Percentiles rank a stretch among this genome's conserved stretches.
Evolutionary conservation across 2,797 vertebrate species (phyloP).

Genomic region (Xyrichtys novacula): DNA sequence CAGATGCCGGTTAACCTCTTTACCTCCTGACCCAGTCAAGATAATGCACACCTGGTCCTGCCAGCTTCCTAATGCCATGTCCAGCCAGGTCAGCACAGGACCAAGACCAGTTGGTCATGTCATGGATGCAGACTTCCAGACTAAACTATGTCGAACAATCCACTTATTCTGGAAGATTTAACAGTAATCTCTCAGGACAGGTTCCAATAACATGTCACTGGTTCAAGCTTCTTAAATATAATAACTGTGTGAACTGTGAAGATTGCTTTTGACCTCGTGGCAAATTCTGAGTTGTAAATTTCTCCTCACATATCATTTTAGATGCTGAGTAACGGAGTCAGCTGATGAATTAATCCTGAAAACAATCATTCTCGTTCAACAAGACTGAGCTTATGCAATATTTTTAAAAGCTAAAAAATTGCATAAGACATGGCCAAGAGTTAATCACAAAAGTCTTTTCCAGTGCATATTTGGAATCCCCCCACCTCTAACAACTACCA

Average conservation of each 20-base stretch:
- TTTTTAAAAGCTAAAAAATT: neutral
- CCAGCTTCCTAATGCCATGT: conserved; percentile 26
- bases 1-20: conserved; percentile 36
- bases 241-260: neutral
- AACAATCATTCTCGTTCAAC: neutral
- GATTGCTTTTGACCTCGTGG: neutral
- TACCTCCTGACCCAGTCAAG: conserved; percentile 37
- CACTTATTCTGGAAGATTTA: neutral
- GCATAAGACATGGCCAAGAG: neutral
- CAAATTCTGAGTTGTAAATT: neutral
- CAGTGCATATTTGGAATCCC: neutral
- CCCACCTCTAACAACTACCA: neutral
- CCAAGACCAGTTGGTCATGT: conserved; percentile 1
- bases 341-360: neutral
- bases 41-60: conserved; percentile 23
- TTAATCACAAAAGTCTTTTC: conserved; percentile 7
- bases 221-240: neutral
- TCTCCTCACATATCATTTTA: neutral
- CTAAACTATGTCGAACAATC: neutral
- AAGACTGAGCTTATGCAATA: neutral
- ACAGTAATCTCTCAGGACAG: neutral
- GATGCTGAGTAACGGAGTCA: neutral
- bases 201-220: neutral
- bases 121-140: conserved; percentile 2
- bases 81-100: conserved; percentile 18